Percentiles rank a stretch among this genome's conserved stretches.
phyloP scores from a whole-genome alignment of 2,888 invertebrate species.

The Spisula solida region DNA sequence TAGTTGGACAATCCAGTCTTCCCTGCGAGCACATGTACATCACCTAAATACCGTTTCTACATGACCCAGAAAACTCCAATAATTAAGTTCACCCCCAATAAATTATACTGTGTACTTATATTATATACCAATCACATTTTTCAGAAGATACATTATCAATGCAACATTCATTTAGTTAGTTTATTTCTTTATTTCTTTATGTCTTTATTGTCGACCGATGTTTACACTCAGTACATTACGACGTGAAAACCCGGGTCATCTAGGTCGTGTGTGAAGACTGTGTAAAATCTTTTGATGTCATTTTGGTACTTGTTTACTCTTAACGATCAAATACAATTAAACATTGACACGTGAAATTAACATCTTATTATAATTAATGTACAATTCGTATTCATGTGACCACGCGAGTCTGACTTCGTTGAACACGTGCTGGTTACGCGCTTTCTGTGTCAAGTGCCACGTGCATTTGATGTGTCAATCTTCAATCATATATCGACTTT shows the following conservation, averaged over 20 bases:
- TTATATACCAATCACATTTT: too few species aligned
- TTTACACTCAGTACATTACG: background rate
- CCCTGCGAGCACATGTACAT: too few species aligned
- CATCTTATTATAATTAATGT: background rate
- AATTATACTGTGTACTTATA: too few species aligned
- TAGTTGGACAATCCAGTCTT: too few species aligned
- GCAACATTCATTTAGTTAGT: too few species aligned
- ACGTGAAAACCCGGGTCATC: background rate
- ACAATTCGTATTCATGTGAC: slow-evolving; percentile 1
- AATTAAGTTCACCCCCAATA: too few species aligned
- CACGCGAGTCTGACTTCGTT: background rate
- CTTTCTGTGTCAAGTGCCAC: background rate
- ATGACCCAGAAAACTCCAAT: too few species aligned
- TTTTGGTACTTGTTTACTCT: background rate
- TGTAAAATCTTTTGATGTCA: background rate
- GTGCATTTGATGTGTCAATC: background rate
- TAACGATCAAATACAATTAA: background rate
- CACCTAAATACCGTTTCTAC: too few species aligned
- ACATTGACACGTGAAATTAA: background rate
- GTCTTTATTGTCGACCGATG: background rate
- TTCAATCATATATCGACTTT: background rate
- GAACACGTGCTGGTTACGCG: background rate
- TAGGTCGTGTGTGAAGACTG: background rate
- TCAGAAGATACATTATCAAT: too few species aligned
- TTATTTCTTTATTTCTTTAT: too few species aligned